Base-by-base conservation (phyloP, 2,797 vertebrate genomes). In the Molossus molossus region DNA sequence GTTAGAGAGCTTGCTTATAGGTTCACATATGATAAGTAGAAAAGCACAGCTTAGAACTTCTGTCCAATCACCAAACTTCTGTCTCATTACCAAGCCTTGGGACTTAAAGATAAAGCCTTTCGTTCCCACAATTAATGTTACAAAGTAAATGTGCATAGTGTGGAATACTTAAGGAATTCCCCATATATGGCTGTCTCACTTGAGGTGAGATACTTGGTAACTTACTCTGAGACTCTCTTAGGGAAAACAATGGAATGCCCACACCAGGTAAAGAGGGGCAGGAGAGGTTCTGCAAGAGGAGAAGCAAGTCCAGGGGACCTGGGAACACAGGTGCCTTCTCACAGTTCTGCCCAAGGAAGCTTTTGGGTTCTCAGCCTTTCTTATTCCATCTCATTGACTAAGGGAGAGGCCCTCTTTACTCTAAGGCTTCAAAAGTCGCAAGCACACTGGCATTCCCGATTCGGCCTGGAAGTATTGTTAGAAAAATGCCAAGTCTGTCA, bases 21-120 rank as follows among this genome's bases (percentile, higher is more conserved):
- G 60, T 37, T 83, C 81, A 89, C 89, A 75, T 86, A 79, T 64
- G 83, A 76, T 79, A 69, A 79, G 33, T 45, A 92, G 87, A 81
- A 79, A 50, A 80, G 69, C 64, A 37, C 37, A 86, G 64, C 88
- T 79, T 55, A 87, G 77, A 96, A 86, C 70, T 76, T 92, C 75
- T 88, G n/a, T 73, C 91, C 92, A 91, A 91, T 91, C 87, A 50
- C 79, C 94, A 84, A 87, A 55, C 80, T 97, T 94, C 87, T 53
- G 3, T 73, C 86, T 96, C 65, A 79, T 94, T 94, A 85, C 67
- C 55, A 94, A 92, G 79, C 23, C 65, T 83, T 62, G 57, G 55
- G 89, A 86, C 55, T 86, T 73, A 73, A 90, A 92, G 87, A 93
- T 79, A 96, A 84, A 94, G 58, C 21, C 81, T 55, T 86, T 92